These are phyloP conservation scores for Sclerurus mexicanus DNA, from an alignment of 2,113 vertebrate species.

Conservation along the genomic window DNA sequence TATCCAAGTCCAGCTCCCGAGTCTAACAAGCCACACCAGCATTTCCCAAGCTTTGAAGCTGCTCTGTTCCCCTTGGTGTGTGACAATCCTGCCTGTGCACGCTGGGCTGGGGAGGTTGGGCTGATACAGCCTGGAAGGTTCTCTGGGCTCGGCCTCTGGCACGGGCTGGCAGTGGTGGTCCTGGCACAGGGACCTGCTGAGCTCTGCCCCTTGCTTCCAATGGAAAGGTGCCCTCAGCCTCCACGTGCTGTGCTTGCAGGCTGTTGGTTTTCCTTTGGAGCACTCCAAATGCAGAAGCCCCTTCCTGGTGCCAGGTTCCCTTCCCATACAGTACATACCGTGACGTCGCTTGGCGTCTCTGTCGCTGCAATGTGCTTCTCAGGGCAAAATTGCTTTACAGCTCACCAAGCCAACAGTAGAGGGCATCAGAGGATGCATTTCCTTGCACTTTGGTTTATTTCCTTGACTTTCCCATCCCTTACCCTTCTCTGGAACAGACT, in stretches of 20 bases:
- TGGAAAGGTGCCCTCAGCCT: not conserved
- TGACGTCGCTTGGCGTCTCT: not conserved
- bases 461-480: not conserved
- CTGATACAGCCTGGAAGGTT: not conserved
- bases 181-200: not conserved
- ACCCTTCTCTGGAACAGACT: rapidly evolving
- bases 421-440: conserved; percentile 13
- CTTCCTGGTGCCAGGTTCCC: not conserved
- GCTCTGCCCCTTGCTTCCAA: not conserved
- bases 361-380: rapidly evolving
- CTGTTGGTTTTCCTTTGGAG: not conserved
- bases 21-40: not conserved
- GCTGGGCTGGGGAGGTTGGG: not conserved
- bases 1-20: not conserved
- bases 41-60: not conserved
- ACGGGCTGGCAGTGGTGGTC: rapidly evolving
- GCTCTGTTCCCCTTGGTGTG: not conserved
- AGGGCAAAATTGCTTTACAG: not conserved
- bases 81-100: not conserved
- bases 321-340: rapidly evolving
- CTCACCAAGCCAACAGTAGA: not conserved
- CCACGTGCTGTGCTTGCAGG: not conserved
- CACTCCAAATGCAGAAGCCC: not conserved
- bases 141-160: not conserved
- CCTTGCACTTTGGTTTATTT: not conserved